Evolutionary conservation across 2,888 invertebrate genomes (phyloP).

Genomic region (Drosophila mulleri): DNA sequence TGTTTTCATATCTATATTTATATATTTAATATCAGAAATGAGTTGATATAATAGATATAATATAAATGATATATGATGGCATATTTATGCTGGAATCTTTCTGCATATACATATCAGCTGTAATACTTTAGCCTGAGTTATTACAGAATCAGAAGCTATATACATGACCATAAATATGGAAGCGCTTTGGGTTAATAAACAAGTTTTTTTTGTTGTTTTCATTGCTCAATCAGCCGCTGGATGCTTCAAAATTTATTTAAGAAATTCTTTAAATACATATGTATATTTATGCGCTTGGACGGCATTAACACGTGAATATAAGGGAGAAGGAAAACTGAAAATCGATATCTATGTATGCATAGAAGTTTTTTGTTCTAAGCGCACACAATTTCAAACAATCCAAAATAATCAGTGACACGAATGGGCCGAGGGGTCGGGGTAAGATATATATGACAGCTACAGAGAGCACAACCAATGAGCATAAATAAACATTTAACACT

Average conservation of each 20-base stretch:
- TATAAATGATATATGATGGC: background rate
- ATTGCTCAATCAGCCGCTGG: background rate
- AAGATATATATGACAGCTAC: slow-evolving; percentile 24
- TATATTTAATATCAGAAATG: background rate
- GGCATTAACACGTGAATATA: slow-evolving; percentile 21
- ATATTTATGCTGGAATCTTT: background rate
- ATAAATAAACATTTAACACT: slow-evolving; percentile 80
- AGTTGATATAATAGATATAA: too few species aligned
- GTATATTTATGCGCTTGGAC: background rate
- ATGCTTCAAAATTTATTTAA: background rate
- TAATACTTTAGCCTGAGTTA: background rate
- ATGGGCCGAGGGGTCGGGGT: background rate
- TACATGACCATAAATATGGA: background rate
- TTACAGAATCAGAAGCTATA: background rate
- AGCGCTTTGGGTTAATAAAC: background rate
- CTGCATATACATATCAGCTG: background rate
- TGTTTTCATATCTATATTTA: background rate
- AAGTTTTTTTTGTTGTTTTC: background rate
- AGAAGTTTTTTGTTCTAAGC: slow-evolving; percentile 6
- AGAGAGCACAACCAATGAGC: slow-evolving; percentile 52
- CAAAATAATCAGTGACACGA: slow-evolving; percentile 7
- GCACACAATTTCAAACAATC: slow-evolving; percentile 3
- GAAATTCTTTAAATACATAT: background rate
- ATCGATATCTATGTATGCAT: slow-evolving; percentile 14
- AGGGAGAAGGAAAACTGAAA: slow-evolving; percentile 15